Percentiles rank a stretch among this genome's conserved stretches.
Evolutionary conservation across 2,888 invertebrate species (phyloP).

Genomic region (Branchellion lobata): DNA sequence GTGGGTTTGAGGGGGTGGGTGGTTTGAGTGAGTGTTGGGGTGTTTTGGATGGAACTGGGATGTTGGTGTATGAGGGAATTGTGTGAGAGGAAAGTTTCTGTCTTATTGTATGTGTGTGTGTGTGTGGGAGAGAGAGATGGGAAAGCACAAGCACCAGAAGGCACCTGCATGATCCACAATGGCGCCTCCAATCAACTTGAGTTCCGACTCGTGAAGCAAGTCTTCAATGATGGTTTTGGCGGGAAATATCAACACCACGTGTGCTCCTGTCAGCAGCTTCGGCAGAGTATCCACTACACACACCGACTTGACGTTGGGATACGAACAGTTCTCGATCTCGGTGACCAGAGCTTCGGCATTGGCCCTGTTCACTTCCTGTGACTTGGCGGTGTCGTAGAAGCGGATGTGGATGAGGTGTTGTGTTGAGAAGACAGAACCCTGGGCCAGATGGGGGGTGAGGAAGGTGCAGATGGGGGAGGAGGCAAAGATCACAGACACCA

Average conservation of each 20-base stretch:
- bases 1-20: too few relatives aligned
- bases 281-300: slow-evolving; percentile 2
- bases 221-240: slow-evolving; percentile 11
- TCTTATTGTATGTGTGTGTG: background rate
- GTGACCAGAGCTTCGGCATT: slow-evolving; percentile 2
- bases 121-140: too few relatives aligned
- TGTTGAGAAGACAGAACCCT: slow-evolving; percentile 58
- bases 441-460: slow-evolving; percentile 54
- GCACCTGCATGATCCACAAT: slow-evolving; percentile 24
- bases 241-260: slow-evolving; percentile 31
- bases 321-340: slow-evolving; percentile 40
- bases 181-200: background rate
- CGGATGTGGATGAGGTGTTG: slow-evolving; percentile 56
- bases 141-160: background rate
- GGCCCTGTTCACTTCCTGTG: background rate
- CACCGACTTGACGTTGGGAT: background rate
- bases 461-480: slow-evolving; percentile 55
- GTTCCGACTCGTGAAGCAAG: slow-evolving; percentile 8
- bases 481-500: slow-evolving; percentile 59
- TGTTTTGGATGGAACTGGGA: background rate
- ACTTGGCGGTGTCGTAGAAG: slow-evolving; percentile 53
- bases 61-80: too few relatives aligned
- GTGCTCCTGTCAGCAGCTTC: slow-evolving; percentile 22
- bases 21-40: background rate
- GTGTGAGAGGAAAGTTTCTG: too few relatives aligned